Evolutionary conservation across 2,113 vertebrate species (phyloP).

Genomic region (Tapirus terrestris): DNA sequence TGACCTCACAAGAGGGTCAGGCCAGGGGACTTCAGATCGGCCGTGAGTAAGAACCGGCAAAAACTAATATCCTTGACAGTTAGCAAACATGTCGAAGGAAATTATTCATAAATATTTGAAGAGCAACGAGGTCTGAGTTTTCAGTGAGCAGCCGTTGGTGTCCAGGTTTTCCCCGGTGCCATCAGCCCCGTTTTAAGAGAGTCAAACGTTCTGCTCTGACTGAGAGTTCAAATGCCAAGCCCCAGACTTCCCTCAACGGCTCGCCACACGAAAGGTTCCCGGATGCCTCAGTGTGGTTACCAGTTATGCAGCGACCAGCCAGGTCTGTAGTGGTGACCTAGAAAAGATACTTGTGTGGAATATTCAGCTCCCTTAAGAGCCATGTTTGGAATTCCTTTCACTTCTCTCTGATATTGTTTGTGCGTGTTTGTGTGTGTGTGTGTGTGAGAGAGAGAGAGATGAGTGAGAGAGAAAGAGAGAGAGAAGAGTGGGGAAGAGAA

Average conservation of each 20-base stretch:
- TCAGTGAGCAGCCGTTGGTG: constrained; percentile 54
- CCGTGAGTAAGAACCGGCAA: constrained; percentile 67
- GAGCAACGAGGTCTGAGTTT: constrained; percentile 76
- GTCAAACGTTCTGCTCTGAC: constrained; percentile 35
- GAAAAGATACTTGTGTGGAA: constrained; percentile 67
- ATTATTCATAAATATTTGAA: constrained; percentile 85
- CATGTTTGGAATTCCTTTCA: neutral
- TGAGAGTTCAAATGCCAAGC: constrained; percentile 68
- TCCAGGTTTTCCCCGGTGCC: constrained; percentile 74
- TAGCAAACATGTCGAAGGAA: constrained; percentile 79
- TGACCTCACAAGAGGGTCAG: constrained; percentile 69
- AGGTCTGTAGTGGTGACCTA: constrained; percentile 44
- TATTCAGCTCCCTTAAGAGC: constrained; percentile 25
- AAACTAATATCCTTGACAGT: constrained; percentile 77
- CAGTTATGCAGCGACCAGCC: constrained; percentile 49
- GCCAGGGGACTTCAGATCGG: constrained; percentile 65
- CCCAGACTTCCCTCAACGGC: constrained; percentile 70
- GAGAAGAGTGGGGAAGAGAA: neutral
- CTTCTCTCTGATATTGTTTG: neutral
- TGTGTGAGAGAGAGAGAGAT: neutral
- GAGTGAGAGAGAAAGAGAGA: neutral
- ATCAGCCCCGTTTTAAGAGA: constrained; percentile 26
- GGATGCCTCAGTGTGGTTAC: constrained; percentile 52
- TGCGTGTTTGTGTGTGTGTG: neutral
- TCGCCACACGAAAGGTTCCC: constrained; percentile 60